These are phyloP conservation scores for Allacma fusca DNA, from an alignment of 2,888 invertebrate species.

Conservation along the genomic window DNA sequence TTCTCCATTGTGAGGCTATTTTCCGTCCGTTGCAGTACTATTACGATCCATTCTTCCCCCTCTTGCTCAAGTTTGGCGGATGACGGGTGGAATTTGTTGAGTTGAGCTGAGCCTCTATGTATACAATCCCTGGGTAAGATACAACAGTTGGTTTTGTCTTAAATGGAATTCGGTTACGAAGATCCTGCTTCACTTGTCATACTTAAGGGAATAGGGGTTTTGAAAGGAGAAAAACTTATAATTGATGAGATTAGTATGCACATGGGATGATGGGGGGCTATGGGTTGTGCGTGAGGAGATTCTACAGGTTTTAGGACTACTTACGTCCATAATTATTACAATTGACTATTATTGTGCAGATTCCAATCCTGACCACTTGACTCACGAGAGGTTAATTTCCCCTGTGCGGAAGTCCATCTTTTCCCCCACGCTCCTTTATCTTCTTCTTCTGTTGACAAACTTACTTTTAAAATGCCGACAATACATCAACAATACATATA, in stretches of 20 bases:
- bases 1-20: slow-evolving; percentile 26
- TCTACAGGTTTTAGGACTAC: neutral
- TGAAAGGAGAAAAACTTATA: slow-evolving; percentile 10
- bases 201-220: neutral
- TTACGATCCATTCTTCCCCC: too few relatives aligned
- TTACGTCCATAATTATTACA: neutral
- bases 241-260: slow-evolving; percentile 29
- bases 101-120: too few relatives aligned
- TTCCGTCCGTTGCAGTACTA: neutral
- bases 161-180: slow-evolving; percentile 34
- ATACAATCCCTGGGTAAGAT: too few relatives aligned
- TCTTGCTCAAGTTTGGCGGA: too few relatives aligned
- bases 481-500: neutral
- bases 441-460: neutral
- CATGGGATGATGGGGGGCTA: too few relatives aligned
- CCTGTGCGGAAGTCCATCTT: slow-evolving; percentile 31
- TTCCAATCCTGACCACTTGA: slow-evolving; percentile 3
- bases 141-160: neutral
- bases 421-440: slow-evolving; percentile 1
- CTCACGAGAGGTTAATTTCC: slow-evolving; percentile 32
- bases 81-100: too few relatives aligned
- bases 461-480: slow-evolving; percentile 3
- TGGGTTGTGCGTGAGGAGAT: neutral
- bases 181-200: slow-evolving; percentile 4
- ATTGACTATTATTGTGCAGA: slow-evolving; percentile 2